Evolutionary conservation across 2,797 vertebrate species (phyloP), one percentile per base, ranked within the genome.

Genomic region (Margarornis squamiger): DNA sequence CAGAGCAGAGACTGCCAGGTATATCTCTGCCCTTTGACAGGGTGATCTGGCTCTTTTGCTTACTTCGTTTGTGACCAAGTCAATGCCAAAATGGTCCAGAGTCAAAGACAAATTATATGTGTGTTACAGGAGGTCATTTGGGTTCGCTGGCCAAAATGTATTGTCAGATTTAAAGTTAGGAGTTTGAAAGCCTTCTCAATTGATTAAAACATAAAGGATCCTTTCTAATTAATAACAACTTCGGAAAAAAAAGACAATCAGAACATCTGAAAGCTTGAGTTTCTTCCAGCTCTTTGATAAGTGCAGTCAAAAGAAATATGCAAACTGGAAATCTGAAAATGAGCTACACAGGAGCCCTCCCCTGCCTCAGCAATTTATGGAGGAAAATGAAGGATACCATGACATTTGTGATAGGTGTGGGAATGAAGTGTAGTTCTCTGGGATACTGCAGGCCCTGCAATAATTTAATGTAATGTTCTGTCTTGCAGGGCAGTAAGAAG

Each of bases 401-500:
- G 45, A 58, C 30, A 51, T 84, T 88, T 81, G 24, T 88, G 34
- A 79, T 10, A 34, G 41, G 12, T 74, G 14, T 92, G 57, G 66
- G 57, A 86, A 38, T 38, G 82, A 34, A 52, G 21, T 17, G 10
- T 51, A 58, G 16, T 86, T 94, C 29, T 65, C 52, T 63, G 63
- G n/a, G 46, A 38, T 39, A 45, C 63, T 83, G 62, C 52, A 74
- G 72, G 24, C 39, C 9, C 8, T 72, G 26, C 45, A 66, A 30
- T 57, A 48, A 29, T 34, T 59, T 68, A 49, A 23, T 86, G 39
- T 18, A 10, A 32, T 67, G 18, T 92, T 14, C 32, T 88, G 54
- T 26, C 66, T 94, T 66, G 24, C 87, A 99, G 99, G 99, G 99
- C 57, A 98, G 98, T 97, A 99, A 99, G 97, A 99, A 98, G 86